Base-by-base conservation (phyloP, 2,797 vertebrate genomes). In the Anguilla obscura region DNA sequence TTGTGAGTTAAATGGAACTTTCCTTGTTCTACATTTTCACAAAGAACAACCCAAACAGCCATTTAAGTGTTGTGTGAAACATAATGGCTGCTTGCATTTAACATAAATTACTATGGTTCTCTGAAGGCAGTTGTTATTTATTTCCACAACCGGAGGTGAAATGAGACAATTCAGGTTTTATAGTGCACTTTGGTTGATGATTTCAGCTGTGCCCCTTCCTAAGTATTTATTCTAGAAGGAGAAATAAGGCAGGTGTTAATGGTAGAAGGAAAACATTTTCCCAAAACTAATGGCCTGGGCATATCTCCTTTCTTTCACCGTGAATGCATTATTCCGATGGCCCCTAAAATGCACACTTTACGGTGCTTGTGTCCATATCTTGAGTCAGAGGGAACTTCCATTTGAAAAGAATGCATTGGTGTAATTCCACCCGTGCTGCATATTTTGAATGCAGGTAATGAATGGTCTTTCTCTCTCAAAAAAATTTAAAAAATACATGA, bases 101-200 rank as follows among this genome's bases (percentile, higher is more conserved):
- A 76, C 71, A 76, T 76, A 40, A 76, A 40, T 76, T 76, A 76
- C 33, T 76, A 9, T 36, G 9, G 30, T 16, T 12, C 33, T 14
- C 71, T 36, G 30, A 36, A 76, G 71, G 33, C 33, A 18, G 71
- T 36, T 9, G 71, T 36, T 36, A 71, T 71, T 71, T 71, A 71
- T 33, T 66, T 71, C 27, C 24, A 10, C n/a, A 76, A 76, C 71
- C 33, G 16, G 18, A 14, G 71, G 30, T 36, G 33, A 76, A 36
- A 36, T 76, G 71, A 76, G 71, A 76, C 14, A 18, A 76, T 76
- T 10, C 71, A 36, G 71, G 10, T 76, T 76, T 76, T 82, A 82
- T 82, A n/a, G 79, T 24, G 79, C 79, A 82, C 45, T 82, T 50
- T 50, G 45, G 79, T 82, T 10, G 40, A 50, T 82, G 40, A 50